Evolutionary conservation across 2,888 invertebrate species (phyloP).

Genomic region (Sesia bembeciformis): DNA sequence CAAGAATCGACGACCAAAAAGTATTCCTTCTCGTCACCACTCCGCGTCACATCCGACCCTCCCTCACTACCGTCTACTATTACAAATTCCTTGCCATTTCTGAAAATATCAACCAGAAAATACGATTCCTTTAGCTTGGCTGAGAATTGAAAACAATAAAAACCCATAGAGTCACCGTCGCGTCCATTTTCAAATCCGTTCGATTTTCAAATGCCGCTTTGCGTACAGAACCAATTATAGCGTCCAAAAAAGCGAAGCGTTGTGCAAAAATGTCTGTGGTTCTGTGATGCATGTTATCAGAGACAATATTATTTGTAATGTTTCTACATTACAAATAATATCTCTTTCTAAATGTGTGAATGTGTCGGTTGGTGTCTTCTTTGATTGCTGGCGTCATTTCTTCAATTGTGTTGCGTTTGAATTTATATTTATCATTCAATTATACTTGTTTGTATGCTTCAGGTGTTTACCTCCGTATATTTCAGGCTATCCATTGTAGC

Average conservation of each 20-base stretch:
- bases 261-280: neutral
- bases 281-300: neutral
- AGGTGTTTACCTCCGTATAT: too few species aligned
- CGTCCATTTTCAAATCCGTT: neutral
- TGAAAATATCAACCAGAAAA: conserved; percentile 50
- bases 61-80: conserved; percentile 62
- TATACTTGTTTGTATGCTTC: too few species aligned
- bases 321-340: too few species aligned
- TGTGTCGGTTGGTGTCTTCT: too few species aligned
- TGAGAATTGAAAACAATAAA: conserved; percentile 1
- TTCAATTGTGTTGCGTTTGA: too few species aligned
- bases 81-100: conserved; percentile 53
- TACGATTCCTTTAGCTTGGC: conserved; percentile 1
- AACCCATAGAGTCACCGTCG: neutral
- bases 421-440: too few species aligned
- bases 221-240: neutral
- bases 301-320: too few species aligned
- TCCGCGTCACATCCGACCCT: conserved; percentile 38
- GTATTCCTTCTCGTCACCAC: conserved; percentile 48
- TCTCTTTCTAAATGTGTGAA: too few species aligned
- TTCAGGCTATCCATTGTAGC: too few species aligned
- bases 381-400: too few species aligned
- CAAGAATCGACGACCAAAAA: conserved; percentile 50
- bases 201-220: neutral
- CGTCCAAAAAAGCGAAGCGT: conserved; percentile 18